These are phyloP conservation scores for Phortica variegata DNA, from an alignment of 1,140 invertebrate genomes.

Conservation along the genomic window DNA sequence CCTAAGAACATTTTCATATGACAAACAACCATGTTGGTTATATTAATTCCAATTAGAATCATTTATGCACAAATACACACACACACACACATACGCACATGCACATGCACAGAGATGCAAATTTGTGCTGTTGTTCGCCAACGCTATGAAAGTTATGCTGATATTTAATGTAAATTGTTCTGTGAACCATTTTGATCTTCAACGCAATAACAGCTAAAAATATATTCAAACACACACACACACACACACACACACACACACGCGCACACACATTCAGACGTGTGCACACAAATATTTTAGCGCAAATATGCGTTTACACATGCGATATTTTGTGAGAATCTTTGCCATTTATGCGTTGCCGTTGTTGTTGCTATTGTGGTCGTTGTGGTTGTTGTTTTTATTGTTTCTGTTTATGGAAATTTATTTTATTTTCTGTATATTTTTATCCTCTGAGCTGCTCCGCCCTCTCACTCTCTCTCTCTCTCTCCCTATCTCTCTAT, in stretches of 20 bases:
- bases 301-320: background rate
- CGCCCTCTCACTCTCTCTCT: background rate
- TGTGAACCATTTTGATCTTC: too few relatives aligned
- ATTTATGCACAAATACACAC: too few relatives aligned
- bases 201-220: too few relatives aligned
- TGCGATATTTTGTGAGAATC: too few relatives aligned
- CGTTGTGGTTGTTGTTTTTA: conserved; percentile 6
- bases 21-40: too few relatives aligned
- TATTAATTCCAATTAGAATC: too few relatives aligned
- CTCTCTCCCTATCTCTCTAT: background rate
- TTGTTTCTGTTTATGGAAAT: conserved; percentile 49
- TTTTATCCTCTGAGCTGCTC: conserved; percentile 5
- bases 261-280: background rate
- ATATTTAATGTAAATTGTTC: too few relatives aligned
- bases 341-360: background rate
- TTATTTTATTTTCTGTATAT: conserved; percentile 20
- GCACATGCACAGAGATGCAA: too few relatives aligned
- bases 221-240: background rate
- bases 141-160: too few relatives aligned
- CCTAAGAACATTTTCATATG: too few relatives aligned
- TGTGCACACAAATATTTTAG: conserved; percentile 1
- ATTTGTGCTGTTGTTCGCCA: too few relatives aligned
- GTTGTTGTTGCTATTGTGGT: background rate
- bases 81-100: too few relatives aligned
- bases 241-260: background rate